A percentile compares a stretch with the other conserved stretches of the same genome.
Evolutionary conservation across 2,113 vertebrate genomes (phyloP).

Genomic region (Amblyopsis rosae): DNA sequence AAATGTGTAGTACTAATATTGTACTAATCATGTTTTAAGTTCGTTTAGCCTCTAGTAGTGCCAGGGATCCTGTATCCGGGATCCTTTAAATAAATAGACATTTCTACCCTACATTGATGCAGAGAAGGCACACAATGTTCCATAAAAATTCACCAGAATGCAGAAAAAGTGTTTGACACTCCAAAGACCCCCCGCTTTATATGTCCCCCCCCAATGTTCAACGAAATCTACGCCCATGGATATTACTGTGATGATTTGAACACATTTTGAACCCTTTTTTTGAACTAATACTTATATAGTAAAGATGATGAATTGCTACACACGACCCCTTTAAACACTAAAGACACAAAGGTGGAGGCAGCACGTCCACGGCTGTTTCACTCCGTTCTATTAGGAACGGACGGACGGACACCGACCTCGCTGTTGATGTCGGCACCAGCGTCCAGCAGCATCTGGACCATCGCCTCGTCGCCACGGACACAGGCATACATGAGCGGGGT

Average conservation of each 20-base stretch:
- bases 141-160: no score
- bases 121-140: no score
- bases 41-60: no score
- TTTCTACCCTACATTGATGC: no score
- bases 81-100: no score
- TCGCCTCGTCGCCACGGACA: slow-evolving; percentile 81
- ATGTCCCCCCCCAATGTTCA: slow-evolving; percentile 10
- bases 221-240: not conserved
- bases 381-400: not conserved
- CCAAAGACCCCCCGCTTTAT: not conserved
- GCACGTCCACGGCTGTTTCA: not conserved
- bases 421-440: slow-evolving; percentile 81
- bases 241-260: no score
- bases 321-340: slow-evolving; percentile 32
- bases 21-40: no score
- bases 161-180: no score
- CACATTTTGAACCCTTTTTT: no score
- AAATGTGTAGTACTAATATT: no score
- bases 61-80: no score
- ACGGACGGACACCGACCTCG: slow-evolving; percentile 68
- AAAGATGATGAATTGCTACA: not conserved
- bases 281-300: no score
- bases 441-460: slow-evolving; percentile 83
- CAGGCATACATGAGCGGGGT: slow-evolving; percentile 84
- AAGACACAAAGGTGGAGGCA: slow-evolving; percentile 21